Evolutionary conservation across 2,797 vertebrate genomes (phyloP).

Genomic region (Ctenosaura bakeri): DNA sequence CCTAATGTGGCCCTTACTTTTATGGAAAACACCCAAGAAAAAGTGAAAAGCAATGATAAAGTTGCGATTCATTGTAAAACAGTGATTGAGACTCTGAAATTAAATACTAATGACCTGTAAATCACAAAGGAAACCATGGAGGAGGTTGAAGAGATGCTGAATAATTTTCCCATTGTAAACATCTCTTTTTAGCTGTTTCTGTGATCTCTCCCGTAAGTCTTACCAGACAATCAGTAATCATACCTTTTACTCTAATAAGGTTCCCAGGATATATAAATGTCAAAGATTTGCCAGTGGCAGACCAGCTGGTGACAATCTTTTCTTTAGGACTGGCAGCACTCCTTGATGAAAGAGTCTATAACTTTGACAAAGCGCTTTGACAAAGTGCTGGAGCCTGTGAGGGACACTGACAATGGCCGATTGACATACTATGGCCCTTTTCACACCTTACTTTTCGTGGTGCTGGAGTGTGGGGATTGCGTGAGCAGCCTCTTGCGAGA

Average conservation of each 20-base stretch:
- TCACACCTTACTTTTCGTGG: no score
- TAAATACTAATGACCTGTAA: no score
- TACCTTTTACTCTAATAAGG: slow-evolving; percentile 93
- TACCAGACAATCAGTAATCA: slow-evolving; percentile 96
- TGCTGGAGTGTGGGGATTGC: no score
- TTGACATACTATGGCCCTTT: slow-evolving; percentile 80
- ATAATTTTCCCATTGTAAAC: slow-evolving; percentile 91
- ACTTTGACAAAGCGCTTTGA: slow-evolving; percentile 96
- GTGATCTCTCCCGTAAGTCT: slow-evolving; percentile 97
- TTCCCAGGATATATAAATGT: slow-evolving; percentile 95
- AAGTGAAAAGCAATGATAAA: no score
- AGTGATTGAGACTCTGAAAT: no score
- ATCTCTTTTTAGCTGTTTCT: slow-evolving; percentile 95
- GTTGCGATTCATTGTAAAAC: no score
- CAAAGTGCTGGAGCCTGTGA: slow-evolving; percentile 92
- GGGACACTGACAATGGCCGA: slow-evolving; percentile 96
- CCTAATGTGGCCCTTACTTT: no score
- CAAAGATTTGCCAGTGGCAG: slow-evolving; percentile 92
- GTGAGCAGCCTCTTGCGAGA: no score
- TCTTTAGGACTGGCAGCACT: slow-evolving; percentile 94
- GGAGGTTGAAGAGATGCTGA: slow-evolving; percentile 94
- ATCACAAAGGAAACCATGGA: slow-evolving; percentile 89
- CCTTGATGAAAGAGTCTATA: slow-evolving; percentile 95
- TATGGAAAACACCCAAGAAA: no score
- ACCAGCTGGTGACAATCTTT: slow-evolving; percentile 97